Percentiles rank a stretch among this genome's conserved stretches.
Conservation (phyloP, 2,113 vertebrate genomes). For the Opisthocomus hoazin region DNA sequence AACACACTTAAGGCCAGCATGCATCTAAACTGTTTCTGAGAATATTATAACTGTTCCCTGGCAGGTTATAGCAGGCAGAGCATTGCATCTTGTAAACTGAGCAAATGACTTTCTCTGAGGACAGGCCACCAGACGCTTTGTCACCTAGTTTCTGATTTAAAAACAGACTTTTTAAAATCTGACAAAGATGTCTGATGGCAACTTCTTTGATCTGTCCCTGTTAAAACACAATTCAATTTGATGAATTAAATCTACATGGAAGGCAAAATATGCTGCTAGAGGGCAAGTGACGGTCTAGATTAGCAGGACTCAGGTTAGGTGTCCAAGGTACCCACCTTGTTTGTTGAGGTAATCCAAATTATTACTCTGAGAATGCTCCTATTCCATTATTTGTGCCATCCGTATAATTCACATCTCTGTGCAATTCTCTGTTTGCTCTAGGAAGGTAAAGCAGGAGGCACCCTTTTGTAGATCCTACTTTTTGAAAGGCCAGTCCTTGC, state of each 20-base stretch:
- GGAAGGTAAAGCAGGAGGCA: not conserved
- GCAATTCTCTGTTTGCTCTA: not conserved
- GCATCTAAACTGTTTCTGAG: not conserved
- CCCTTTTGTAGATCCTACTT: not conserved
- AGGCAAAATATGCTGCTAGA: not conserved
- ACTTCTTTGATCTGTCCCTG: not conserved
- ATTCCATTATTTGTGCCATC: not conserved
- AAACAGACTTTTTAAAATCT: not conserved
- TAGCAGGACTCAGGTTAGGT: not conserved
- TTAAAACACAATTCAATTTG: not conserved
- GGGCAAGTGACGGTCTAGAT: not conserved
- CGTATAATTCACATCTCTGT: not conserved
- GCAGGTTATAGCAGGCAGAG: not conserved
- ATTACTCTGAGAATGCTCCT: not conserved
- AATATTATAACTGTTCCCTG: not conserved
- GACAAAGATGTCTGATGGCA: not conserved
- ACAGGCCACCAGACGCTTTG: not conserved
- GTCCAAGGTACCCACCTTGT: not conserved
- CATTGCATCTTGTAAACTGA: not conserved
- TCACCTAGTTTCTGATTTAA: not conserved
- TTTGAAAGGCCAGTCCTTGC: not conserved
- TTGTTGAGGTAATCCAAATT: not conserved
- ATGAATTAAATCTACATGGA: not conserved
- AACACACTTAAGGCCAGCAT: not conserved
- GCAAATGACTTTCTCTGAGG: not conserved